Base-by-base conservation (phyloP, 2,113 vertebrate species). In the Psittacula cyanocephala region DNA sequence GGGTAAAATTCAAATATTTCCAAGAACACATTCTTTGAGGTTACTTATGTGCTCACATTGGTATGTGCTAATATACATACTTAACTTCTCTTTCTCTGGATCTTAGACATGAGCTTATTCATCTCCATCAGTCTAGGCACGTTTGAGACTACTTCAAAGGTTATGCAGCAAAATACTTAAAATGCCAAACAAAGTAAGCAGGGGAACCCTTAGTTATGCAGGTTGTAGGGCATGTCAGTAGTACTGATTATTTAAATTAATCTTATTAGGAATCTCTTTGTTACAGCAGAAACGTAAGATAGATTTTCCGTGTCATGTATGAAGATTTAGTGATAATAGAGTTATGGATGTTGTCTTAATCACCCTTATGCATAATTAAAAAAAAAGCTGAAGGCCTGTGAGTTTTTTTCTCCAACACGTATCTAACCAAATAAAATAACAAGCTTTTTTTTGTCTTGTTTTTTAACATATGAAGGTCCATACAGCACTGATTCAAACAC, bases 141-240 rank as follows among this genome's bases (percentile, higher is more conserved):
- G 0, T 62, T 43, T 77, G 69, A 70, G 44, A 27, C 65, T 80
- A 39, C 94, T 95, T 43, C 78, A 91, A 93, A 96, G 44, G 44
- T 74, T 91, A 88, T 77, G 72, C 71, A 86, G 53, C 4, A 13
- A 86, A 93, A 82, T 13, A 1, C 13, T 80, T 74, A 22, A 83
- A 90, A 88, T 62, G 65, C 47, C 65, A 94, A 91, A 79, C 57
- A 41, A 92, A 96, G 89, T 50, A 76, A 94, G 43, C 39, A 86
- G 63, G 18, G 17, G 20, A 94, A 47, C 16, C 31, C 43, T 67
- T 50, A 82, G 18, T 52, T 63, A 70, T 20, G 11, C 16, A n/a
- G 28, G 44, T 44, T 77, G 13, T 65, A 90, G 52, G 28, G 14
- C 11, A 82, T 43, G 76, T 27, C 37, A 63, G 41, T 39, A 53